Percentiles rank a stretch among this genome's conserved stretches.
These are phyloP conservation scores for Drosophila neotestacea DNA, from an alignment of 2,888 invertebrate species.

Conservation along the genomic window DNA sequence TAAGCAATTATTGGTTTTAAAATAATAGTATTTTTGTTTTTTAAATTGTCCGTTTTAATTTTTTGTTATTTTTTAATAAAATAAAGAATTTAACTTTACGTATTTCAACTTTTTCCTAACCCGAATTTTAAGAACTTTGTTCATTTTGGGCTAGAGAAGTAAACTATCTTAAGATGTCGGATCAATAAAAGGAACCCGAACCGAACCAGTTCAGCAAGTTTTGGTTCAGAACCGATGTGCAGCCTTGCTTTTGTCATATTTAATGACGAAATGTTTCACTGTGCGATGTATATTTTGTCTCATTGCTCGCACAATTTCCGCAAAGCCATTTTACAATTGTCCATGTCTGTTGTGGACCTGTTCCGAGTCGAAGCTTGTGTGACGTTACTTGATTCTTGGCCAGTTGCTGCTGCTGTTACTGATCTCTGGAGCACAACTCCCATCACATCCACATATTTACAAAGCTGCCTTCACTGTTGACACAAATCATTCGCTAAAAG, in stretches of 20 bases:
- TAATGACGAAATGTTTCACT: constrained; percentile 1
- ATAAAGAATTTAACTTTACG: no score
- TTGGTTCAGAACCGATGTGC: no score
- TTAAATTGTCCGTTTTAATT: neutral
- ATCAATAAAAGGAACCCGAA: no score
- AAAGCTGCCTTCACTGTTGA: constrained; percentile 70
- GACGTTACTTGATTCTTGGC: constrained; percentile 40
- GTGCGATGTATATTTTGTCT: constrained; percentile 52
- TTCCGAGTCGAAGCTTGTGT: constrained; percentile 22
- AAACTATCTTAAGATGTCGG: no score
- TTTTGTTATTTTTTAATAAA: neutral
- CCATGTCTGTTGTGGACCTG: constrained; percentile 42
- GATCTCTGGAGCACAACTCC: constrained; percentile 48
- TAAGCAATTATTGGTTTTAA: neutral
- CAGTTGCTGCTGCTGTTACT: constrained; percentile 30
- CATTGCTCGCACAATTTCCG: constrained; percentile 75
- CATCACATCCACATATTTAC: constrained; percentile 33
- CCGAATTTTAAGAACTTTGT: no score
- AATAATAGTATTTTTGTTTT: neutral
- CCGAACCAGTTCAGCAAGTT: no score
- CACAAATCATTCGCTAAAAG: constrained; percentile 77
- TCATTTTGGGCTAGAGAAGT: no score
- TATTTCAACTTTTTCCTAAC: no score
- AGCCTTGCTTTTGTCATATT: neutral
- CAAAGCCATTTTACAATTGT: constrained; percentile 75